phyloP scores from a whole-genome alignment of 1,140 invertebrate species.

The Drosophila sucinea region DNA sequence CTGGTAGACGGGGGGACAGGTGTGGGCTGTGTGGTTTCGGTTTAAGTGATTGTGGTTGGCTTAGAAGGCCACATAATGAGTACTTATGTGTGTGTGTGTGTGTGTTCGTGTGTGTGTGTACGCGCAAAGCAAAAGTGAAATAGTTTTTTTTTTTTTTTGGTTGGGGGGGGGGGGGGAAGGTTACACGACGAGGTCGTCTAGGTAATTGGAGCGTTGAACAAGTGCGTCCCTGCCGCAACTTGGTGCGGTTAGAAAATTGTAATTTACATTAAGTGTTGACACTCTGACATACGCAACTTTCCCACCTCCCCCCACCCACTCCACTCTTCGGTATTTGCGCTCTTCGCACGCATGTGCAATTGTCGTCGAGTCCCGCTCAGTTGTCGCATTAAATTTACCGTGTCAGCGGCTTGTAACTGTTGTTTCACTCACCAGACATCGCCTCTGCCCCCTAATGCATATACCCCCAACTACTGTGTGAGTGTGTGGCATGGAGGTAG shows the following conservation, averaged over 20 bases:
- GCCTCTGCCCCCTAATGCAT: not conserved
- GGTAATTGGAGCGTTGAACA: constrained; percentile 61
- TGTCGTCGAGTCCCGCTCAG: constrained; percentile 38
- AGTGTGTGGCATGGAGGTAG: not conserved
- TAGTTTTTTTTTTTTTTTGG: constrained; percentile 13
- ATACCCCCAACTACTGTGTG: no score
- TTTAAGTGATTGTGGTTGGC: constrained; percentile 9
- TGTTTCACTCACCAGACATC: not conserved
- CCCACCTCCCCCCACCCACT: not conserved
- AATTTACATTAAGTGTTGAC: constrained; percentile 79
- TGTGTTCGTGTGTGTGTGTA: not conserved
- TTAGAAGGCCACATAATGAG: constrained; percentile 12
- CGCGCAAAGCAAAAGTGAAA: not conserved
- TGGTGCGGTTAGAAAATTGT: constrained; percentile 64
- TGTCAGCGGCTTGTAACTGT: constrained; percentile 25
- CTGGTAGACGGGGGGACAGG: not conserved
- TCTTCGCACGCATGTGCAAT: constrained; percentile 38
- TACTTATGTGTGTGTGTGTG: not conserved
- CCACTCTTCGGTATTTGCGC: not conserved
- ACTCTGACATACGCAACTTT: constrained; percentile 23
- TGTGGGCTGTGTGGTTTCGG: constrained; percentile 7
- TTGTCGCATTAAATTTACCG: constrained; percentile 21
- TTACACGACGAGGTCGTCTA: constrained; percentile 61
- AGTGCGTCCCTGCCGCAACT: constrained; percentile 22
- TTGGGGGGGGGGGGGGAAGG: constrained; percentile 38